These are phyloP conservation scores for Galerucella pusilla DNA, from an alignment of 2,888 invertebrate genomes.

Conservation along the genomic window DNA sequence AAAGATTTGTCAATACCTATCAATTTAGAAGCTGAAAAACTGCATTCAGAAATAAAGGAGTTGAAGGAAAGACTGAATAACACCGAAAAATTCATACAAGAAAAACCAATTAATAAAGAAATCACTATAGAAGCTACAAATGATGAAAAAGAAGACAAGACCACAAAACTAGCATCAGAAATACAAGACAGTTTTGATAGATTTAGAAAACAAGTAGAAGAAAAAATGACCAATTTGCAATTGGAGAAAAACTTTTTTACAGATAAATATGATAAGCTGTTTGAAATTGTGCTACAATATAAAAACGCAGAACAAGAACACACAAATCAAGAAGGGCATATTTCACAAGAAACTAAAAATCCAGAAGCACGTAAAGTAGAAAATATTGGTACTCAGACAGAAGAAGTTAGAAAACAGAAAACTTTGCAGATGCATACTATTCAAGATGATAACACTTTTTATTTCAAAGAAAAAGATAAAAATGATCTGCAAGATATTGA, in stretches of 20 bases:
- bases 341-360: constrained; percentile 23
- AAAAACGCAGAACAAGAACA: constrained; percentile 47
- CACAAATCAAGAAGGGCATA: constrained; percentile 55
- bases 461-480: constrained; percentile 37
- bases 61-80: constrained; percentile 72
- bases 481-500: constrained; percentile 20
- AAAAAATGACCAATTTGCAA: constrained; percentile 64
- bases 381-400: constrained; percentile 57
- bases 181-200: constrained; percentile 61
- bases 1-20: constrained; percentile 55
- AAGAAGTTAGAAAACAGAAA: constrained; percentile 35
- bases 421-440: constrained; percentile 46
- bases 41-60: constrained; percentile 74
- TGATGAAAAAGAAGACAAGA: constrained; percentile 32
- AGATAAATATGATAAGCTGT: constrained; percentile 69
- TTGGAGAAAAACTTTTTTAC: constrained; percentile 68
- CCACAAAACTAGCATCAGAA: constrained; percentile 48
- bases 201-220: constrained; percentile 59
- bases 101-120: constrained; percentile 51
- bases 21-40: constrained; percentile 71
- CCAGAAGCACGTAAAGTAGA: constrained; percentile 28
- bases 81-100: constrained; percentile 69
- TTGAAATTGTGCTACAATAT: constrained; percentile 57
- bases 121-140: constrained; percentile 26
- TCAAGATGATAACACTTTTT: constrained; percentile 39